phyloP scores from a whole-genome alignment of 2,888 invertebrate genomes.

The Athalia rosae region DNA sequence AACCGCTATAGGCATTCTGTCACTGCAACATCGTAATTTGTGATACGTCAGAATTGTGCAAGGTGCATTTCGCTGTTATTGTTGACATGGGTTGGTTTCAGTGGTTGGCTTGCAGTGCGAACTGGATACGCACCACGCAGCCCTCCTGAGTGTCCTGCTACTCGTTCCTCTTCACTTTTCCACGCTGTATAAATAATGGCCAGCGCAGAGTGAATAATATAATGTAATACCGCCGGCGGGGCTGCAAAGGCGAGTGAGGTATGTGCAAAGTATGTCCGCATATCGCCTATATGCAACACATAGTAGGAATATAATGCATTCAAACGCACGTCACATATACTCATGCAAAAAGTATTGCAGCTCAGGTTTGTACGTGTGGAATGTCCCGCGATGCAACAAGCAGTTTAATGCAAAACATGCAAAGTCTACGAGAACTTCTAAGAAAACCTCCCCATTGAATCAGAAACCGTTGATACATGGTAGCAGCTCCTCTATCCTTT shows the following conservation, averaged over 20 bases:
- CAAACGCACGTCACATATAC: background rate
- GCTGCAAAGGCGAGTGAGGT: conserved; percentile 8
- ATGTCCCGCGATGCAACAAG: conserved; percentile 37
- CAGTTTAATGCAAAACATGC: conserved; percentile 35
- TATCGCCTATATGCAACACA: background rate
- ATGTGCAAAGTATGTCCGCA: conserved; percentile 4
- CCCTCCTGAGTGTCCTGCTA: conserved; percentile 18
- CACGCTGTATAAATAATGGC: conserved; percentile 30
- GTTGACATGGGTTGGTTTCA: background rate
- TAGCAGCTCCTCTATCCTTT: conserved; percentile 4
- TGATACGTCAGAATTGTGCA: conserved; percentile 35
- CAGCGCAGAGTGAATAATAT: conserved; percentile 39
- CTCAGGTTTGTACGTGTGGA: background rate
- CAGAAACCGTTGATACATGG: conserved; percentile 26
- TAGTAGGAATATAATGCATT: no score
- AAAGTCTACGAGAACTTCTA: background rate
- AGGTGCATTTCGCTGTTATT: conserved; percentile 18
- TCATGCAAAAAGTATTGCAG: background rate
- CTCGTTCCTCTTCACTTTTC: conserved; percentile 31
- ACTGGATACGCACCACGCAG: conserved; percentile 20
- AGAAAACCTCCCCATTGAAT: conserved; percentile 30
- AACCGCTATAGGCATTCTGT: conserved; percentile 9
- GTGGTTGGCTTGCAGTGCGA: conserved; percentile 1
- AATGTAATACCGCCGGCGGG: conserved; percentile 3
- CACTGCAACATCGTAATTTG: conserved; percentile 33